Conservation (phyloP, 2,113 vertebrate species). For the Porphyrio hochstetteri region DNA sequence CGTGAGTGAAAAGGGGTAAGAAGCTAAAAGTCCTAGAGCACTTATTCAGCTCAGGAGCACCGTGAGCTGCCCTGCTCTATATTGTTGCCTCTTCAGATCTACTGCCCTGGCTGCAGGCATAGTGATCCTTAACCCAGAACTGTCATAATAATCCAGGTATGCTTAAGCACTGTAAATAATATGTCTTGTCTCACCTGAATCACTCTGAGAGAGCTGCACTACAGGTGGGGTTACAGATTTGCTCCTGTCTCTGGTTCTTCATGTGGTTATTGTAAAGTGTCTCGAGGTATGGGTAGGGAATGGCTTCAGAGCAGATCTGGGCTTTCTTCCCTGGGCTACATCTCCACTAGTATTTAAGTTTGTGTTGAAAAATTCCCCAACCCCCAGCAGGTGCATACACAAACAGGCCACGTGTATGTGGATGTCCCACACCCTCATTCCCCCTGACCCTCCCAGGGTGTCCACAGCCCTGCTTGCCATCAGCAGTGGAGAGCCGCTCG, state of each 20-base stretch:
- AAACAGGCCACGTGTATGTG: neutral
- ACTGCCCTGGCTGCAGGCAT: neutral
- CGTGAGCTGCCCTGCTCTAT: neutral
- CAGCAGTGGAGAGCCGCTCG: accelerated
- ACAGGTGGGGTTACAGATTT: neutral
- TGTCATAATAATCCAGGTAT: neutral
- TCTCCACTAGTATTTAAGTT: neutral
- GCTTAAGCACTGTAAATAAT: neutral
- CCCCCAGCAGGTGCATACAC: neutral
- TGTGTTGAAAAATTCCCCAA: neutral
- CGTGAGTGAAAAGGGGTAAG: neutral
- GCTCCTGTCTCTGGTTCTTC: neutral
- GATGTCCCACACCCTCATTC: neutral
- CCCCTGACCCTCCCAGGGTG: neutral
- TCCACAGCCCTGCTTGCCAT: neutral
- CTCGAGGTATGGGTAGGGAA: neutral
- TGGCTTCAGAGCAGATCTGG: neutral
- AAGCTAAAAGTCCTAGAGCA: neutral
- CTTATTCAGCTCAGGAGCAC: neutral
- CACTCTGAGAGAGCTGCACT: neutral
- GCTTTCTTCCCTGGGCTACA: accelerated
- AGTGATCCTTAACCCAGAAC: neutral
- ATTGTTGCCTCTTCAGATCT: neutral
- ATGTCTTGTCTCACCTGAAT: neutral
- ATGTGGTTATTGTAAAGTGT: neutral